Conservation (phyloP, 1,140 invertebrate genomes). For the Oreohelix idahoensis region DNA sequence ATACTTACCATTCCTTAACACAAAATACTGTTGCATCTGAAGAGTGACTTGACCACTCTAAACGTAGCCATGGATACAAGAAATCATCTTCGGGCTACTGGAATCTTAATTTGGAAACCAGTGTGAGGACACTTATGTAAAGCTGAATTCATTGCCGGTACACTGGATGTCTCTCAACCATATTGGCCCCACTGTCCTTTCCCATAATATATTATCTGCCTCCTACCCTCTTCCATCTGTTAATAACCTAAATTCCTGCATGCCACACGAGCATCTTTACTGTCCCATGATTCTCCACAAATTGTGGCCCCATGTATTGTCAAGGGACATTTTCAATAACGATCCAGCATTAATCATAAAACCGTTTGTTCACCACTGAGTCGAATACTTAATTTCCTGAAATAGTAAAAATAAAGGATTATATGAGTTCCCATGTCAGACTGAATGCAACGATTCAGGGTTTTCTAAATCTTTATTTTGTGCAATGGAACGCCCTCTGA, state of each 20-base stretch:
- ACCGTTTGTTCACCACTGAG: too few species aligned
- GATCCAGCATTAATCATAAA: too few species aligned
- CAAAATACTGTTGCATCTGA: constrained; percentile 66
- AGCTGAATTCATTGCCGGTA: constrained; percentile 53
- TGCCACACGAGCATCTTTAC: constrained; percentile 58
- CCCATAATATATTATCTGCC: constrained; percentile 48
- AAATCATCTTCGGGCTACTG: constrained; percentile 41
- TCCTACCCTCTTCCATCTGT: constrained; percentile 58
- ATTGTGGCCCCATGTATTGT: constrained; percentile 67
- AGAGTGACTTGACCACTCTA: constrained; percentile 54
- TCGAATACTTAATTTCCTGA: too few species aligned
- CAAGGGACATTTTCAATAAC: constrained; percentile 80
- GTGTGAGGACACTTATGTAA: constrained; percentile 57
- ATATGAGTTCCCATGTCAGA: too few species aligned
- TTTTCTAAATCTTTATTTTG: too few species aligned
- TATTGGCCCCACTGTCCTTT: constrained; percentile 59
- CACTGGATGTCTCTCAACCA: constrained; percentile 66
- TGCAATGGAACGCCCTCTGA: too few species aligned
- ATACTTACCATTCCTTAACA: constrained; percentile 61
- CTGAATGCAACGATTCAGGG: too few species aligned
- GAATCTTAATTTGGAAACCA: constrained; percentile 53
- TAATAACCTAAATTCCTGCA: constrained; percentile 58
- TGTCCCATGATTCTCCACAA: constrained; percentile 61
- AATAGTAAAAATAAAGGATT: too few species aligned
- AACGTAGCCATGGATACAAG: constrained; percentile 33